These are phyloP conservation scores for Oreochromis spilurus DNA, from an alignment of 2,113 vertebrate genomes.

Conservation along the genomic window DNA sequence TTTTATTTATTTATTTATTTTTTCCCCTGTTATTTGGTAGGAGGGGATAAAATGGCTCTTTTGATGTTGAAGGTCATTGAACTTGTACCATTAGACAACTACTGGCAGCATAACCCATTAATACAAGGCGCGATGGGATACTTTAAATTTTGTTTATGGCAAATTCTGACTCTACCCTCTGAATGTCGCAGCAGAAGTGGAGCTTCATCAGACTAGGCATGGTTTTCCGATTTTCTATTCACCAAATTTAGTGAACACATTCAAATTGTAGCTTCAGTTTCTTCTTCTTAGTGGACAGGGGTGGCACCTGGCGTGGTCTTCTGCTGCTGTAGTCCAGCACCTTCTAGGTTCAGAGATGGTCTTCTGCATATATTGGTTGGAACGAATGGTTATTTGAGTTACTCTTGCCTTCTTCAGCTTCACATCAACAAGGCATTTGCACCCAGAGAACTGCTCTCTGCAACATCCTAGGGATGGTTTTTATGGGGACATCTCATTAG, in stretches of 20 bases:
- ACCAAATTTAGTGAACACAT: background rate
- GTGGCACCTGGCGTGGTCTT: background rate
- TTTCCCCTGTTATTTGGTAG: background rate
- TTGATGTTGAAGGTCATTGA: background rate
- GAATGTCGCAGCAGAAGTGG: background rate
- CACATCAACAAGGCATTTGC: background rate
- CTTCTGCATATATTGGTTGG: background rate
- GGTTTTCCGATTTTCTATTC: background rate
- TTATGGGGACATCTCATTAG: background rate
- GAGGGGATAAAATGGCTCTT: background rate
- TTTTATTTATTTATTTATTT: background rate
- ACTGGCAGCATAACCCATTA: background rate
- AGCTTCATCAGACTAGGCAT: background rate
- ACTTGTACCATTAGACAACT: background rate
- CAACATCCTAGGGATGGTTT: background rate
- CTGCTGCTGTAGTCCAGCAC: background rate
- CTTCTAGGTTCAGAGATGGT: background rate
- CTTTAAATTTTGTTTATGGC: background rate
- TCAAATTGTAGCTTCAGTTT: background rate
- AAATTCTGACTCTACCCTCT: background rate
- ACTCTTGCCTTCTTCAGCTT: background rate
- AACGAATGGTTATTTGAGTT: background rate
- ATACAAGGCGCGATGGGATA: background rate
- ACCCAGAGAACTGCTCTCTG: background rate
- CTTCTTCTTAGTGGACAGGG: background rate